These are phyloP conservation scores for Merodon equestris DNA, from an alignment of 2,888 invertebrate species.

Conservation along the genomic window DNA sequence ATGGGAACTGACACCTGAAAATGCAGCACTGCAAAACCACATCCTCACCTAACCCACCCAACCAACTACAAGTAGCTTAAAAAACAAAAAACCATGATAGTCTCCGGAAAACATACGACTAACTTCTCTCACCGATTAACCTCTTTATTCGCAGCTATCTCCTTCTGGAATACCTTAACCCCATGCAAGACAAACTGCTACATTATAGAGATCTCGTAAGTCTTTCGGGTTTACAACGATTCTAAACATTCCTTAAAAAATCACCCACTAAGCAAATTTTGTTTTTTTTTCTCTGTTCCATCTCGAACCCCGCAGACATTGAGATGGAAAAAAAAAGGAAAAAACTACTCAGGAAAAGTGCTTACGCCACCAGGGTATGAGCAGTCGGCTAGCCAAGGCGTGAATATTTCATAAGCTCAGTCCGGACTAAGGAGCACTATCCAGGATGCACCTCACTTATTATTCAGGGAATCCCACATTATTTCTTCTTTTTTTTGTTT, in stretches of 20 bases:
- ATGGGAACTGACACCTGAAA: too few species aligned
- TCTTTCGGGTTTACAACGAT: conserved; percentile 21
- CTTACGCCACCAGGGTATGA: conserved; percentile 40
- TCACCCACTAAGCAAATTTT: conserved; percentile 29
- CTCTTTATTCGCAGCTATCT: too few species aligned
- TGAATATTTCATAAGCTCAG: conserved; percentile 65
- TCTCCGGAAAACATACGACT: too few species aligned
- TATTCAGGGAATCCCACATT: conserved; percentile 41
- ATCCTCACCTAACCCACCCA: too few species aligned
- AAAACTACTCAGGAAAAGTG: conserved; percentile 60
- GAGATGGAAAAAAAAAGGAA: not conserved
- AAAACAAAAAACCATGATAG: too few species aligned
- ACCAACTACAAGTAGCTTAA: too few species aligned
- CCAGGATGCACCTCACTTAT: conserved; percentile 48
- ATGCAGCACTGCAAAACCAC: too few species aligned
- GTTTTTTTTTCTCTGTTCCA: too few species aligned
- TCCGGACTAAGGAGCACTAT: conserved; percentile 26
- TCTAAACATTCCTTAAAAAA: conserved; percentile 30
- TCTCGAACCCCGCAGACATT: not conserved
- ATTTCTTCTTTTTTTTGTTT: conserved; percentile 18
- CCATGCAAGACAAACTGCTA: conserved; percentile 6
- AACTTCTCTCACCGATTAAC: too few species aligned
- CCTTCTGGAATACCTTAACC: not conserved
- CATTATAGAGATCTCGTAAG: conserved; percentile 23
- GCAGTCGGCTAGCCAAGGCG: conserved; percentile 53